These are phyloP conservation scores for Carcharodon carcharias DNA, from an alignment of 2,797 vertebrate species.

Conservation along the genomic window DNA sequence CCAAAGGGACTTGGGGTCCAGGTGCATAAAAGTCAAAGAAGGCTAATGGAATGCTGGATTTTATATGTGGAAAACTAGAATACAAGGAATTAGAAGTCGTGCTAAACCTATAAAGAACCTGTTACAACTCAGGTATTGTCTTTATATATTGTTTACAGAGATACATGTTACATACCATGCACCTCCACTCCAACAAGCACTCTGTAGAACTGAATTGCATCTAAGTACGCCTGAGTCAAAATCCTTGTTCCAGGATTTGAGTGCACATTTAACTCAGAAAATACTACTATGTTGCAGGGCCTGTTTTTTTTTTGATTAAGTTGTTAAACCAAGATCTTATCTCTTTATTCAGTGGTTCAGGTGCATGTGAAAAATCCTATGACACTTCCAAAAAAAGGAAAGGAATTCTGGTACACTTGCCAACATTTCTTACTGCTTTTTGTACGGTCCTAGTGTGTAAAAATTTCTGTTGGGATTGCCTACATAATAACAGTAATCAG, in stretches of 20 bases:
- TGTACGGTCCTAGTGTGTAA: neutral
- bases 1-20: no score
- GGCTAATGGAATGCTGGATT: no score
- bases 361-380: neutral
- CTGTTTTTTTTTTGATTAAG: neutral
- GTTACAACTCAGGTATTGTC: no score
- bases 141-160: no score
- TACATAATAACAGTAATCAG: neutral
- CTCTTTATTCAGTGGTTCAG: neutral
- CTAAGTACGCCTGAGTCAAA: neutral
- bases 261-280: neutral
- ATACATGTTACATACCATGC: no score
- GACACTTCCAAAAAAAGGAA: neutral
- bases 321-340: neutral
- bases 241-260: neutral
- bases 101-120: no score
- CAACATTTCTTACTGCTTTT: neutral
- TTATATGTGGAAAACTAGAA: no score
- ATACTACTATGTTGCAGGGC: neutral
- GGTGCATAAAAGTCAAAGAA: no score
- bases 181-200: neutral
- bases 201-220: neutral
- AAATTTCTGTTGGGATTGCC: neutral
- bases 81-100: no score
- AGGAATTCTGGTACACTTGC: neutral